A percentile compares a stretch with the other conserved stretches of the same genome.
These are phyloP conservation scores for Bergia puertoricense DNA, from an alignment of 92 coral and sea anemone species.

Conservation along the genomic window DNA sequence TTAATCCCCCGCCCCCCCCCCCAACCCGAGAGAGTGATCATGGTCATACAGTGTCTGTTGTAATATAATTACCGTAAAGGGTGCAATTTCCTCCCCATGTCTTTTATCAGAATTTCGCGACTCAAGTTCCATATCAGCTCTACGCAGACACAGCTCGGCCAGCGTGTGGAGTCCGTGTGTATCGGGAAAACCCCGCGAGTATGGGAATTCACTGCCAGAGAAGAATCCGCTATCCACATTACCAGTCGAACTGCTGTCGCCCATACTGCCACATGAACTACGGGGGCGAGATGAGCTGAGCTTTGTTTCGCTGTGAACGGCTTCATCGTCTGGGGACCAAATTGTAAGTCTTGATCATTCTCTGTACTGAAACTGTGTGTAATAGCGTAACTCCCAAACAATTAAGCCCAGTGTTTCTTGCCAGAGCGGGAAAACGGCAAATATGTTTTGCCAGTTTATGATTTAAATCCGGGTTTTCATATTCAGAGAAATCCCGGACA, in stretches of 20 bases:
- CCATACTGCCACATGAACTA: constrained; percentile 19
- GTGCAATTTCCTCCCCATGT: constrained; percentile 33
- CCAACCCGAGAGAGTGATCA: too few relatives aligned
- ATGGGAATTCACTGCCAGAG: constrained; percentile 17
- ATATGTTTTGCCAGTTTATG: too few relatives aligned
- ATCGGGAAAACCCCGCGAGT: constrained; percentile 37
- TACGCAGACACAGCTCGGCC: constrained; percentile 91
- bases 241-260: constrained; percentile 27
- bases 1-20: too few relatives aligned
- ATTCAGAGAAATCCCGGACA: too few relatives aligned
- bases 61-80: constrained; percentile 8
- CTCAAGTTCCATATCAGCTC: constrained; percentile 73
- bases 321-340: not conserved
- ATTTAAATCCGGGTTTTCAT: too few relatives aligned
- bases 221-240: constrained; percentile 24
- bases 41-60: too few relatives aligned
- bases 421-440: too few relatives aligned
- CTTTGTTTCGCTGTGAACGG: not conserved
- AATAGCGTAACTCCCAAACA: not conserved
- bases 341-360: not conserved
- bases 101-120: constrained; percentile 24
- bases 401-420: not conserved
- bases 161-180: constrained; percentile 87
- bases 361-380: not conserved
- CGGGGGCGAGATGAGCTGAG: constrained; percentile 11